Evolutionary conservation across 2,888 invertebrate species (phyloP), one percentile per base, ranked within the genome.

Genomic region (Notocelia uddmanniana): DNA sequence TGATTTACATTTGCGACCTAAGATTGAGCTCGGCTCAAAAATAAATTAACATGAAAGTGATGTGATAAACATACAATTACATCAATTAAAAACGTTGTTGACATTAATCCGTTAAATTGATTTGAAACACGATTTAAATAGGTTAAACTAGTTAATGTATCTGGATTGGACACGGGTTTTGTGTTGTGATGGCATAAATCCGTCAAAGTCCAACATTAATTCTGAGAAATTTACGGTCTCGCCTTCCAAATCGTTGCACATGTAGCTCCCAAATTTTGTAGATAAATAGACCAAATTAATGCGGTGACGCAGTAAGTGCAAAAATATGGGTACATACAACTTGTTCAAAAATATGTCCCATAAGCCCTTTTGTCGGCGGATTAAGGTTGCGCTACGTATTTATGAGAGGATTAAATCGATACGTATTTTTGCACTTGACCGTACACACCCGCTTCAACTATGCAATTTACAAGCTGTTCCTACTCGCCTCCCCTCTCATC

Each of bases 211-310:
- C 18, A 45, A 18, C 60, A 60, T 45, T 45, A 60, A 60, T 60
- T n/a, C 45, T n/a, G 41, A 10, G 45, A 11, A n/a, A 23, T 60
- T 31, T 63, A 60, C 41, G 45, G 45, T 41, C 23, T 3, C 41
- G 23, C 23, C 60, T n/a, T 23, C n/a, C 18, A 18, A 57, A 19
- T 18, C n/a, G 18, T 59, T 9, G 45, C 64, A 64, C 26, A 70
- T 58, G 50, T 58, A 57, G 69, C 63, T 57, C n/a, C 66, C 45
- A 60, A 71, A 60, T 34, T 66, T 54, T 60, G 45, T 67, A 23
- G 18, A 60, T 55, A 67, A 71, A 67, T 76, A 77, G 69, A 69
- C 54, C 78, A 74, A 73, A 76, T n/a, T 15, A n/a, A n/a, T 45
- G 45, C 45, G 45, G n/a, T 45, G 45, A 45, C 45, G 45, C 45